phyloP scores from a whole-genome alignment of 2,113 vertebrate genomes.

The Colossoma macropomum region DNA sequence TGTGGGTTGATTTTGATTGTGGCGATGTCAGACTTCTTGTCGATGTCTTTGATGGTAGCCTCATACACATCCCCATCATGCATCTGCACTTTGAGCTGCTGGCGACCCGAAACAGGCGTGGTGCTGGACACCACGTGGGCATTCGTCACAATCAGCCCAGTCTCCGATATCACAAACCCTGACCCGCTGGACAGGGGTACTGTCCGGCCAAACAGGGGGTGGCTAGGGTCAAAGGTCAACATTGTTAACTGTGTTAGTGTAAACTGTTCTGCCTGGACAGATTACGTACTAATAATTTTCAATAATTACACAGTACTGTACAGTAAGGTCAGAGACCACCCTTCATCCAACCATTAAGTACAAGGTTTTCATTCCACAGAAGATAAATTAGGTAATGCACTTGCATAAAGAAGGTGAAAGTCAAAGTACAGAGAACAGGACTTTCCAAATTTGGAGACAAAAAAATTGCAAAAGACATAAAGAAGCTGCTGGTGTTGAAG shows the following conservation, averaged over 20 bases:
- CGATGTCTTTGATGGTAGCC: conserved; percentile 89
- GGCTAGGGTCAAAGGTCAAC: conserved; percentile 71
- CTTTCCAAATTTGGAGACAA: too few relatives aligned
- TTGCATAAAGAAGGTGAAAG: too few relatives aligned
- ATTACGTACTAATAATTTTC: too few relatives aligned
- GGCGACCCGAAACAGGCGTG: conserved; percentile 81
- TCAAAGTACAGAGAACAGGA: too few relatives aligned
- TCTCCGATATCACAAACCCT: conserved; percentile 90
- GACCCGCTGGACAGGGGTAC: conserved; percentile 92
- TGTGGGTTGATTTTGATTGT: conserved; percentile 90
- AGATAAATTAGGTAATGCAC: too few relatives aligned
- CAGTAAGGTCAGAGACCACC: too few relatives aligned
- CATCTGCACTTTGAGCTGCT: conserved; percentile 90
- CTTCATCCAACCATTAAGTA: too few relatives aligned
- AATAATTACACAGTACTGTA: too few relatives aligned
- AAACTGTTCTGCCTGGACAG: too few relatives aligned
- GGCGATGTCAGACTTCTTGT: conserved; percentile 94
- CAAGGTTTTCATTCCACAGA: too few relatives aligned
- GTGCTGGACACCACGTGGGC: conserved; percentile 90
- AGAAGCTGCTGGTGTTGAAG: too few relatives aligned
- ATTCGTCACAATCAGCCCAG: conserved; percentile 91
- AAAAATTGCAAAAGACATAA: too few relatives aligned
- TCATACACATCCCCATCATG: conserved; percentile 86
- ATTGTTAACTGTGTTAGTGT: background rate
- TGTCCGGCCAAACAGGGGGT: conserved; percentile 89